phyloP scores from a whole-genome alignment of 92 coral and sea anemone species.

The Epizoanthus scotinus region DNA sequence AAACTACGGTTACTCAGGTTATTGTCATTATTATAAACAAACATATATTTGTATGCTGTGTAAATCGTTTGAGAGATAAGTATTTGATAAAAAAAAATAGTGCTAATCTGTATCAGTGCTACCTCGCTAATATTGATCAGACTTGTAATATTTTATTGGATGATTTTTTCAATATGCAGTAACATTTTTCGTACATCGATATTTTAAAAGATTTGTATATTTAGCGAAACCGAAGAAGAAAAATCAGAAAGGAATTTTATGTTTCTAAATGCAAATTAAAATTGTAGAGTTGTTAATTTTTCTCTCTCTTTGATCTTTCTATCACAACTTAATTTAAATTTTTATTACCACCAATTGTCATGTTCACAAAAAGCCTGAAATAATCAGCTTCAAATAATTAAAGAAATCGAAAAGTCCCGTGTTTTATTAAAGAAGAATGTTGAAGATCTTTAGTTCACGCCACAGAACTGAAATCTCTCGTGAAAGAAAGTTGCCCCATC shows the following conservation, averaged over 20 bases:
- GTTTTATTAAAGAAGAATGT: neutral
- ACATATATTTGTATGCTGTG: neutral
- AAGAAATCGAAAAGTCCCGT: conserved; percentile 8
- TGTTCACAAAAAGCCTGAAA: neutral
- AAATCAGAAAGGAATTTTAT: neutral
- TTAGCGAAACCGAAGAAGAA: neutral
- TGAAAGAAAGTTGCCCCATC: neutral
- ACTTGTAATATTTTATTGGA: conserved; percentile 24
- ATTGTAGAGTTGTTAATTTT: neutral
- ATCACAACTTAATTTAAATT: neutral
- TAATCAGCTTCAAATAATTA: neutral
- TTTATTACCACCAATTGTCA: conserved; percentile 14
- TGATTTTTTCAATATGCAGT: conserved; percentile 6
- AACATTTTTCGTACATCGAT: conserved; percentile 21
- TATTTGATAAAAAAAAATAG: neutral
- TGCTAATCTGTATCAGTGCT: neutral
- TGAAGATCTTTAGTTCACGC: neutral
- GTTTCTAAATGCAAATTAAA: neutral
- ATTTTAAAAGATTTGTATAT: conserved; percentile 14
- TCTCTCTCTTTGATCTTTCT: neutral
- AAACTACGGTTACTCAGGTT: neutral
- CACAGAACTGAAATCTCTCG: neutral
- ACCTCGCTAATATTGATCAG: no score
- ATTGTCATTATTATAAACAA: neutral
- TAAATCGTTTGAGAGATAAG: conserved; percentile 11